Base-by-base conservation (phyloP, 2,113 vertebrate species). In the Erinaceus europaeus region DNA sequence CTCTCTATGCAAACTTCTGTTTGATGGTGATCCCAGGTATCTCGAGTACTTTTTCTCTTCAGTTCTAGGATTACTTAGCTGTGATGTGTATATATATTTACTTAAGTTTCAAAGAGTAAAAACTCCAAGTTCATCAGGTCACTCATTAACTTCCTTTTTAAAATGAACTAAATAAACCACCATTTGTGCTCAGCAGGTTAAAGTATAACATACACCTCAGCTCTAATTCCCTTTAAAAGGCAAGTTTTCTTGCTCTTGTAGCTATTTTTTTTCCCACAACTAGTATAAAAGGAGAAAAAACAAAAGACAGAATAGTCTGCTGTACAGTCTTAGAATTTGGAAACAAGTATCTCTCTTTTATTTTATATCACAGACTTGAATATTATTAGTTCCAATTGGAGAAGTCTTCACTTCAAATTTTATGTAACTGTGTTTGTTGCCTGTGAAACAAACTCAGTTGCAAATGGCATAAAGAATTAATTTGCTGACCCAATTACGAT, bases 391-490 rank as follows among this genome's bases (percentile, higher is more conserved):
- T 61, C 27, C n/a, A n/a, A n/a, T n/a, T n/a, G n/a, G n/a, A n/a
- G n/a, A n/a, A n/a, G n/a, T n/a, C n/a, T n/a, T n/a, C n/a, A n/a
- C 23, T 90, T 53, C 85, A 88, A 74, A 52, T 79, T 74, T 64
- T 57, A 44, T 79, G 18, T 25, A 84, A 81, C 4, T 15, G 42
- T 80, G 57, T 36, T 61, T 68, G 59, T 9, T 85, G 38, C 42
- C 71, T 34, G 1, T 27, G 74, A 83, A 55, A 74, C 14, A 61
- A 61, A 69, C 34, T 73, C 57, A 27, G 13, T 15, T 69, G 27
- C 38, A 75, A 74, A 68, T 18, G 27, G 11, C 12, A 52, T 55
- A 87, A 27, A 87, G 90, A 76, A 73, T 64, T 44, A 82, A 62
- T 44, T 65, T 88, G 32, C 25, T 77, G 57, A 65, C 12, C 34